Percentiles rank a stretch among this genome's conserved stretches.
Evolutionary conservation across 2,113 vertebrate species (phyloP).

Genomic region (Odontesthes bonariensis): DNA sequence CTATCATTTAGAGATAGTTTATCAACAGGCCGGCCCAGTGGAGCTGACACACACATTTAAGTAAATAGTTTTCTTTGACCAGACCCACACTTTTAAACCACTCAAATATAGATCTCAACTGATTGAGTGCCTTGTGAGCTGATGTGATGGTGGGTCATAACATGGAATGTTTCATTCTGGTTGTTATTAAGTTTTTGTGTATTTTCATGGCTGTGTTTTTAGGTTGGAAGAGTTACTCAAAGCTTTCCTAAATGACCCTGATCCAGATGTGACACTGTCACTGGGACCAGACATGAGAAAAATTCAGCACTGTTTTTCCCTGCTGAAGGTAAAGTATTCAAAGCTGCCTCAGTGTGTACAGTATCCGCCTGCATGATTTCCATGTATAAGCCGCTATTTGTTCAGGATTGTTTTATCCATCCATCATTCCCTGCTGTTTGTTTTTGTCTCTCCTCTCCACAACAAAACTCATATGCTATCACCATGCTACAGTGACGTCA

Average conservation of each 20-base stretch:
- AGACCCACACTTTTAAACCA: slow-evolving; percentile 64
- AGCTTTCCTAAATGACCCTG: slow-evolving; percentile 87
- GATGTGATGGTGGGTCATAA: slow-evolving; percentile 27
- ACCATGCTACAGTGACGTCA: background rate
- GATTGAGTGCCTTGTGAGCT: slow-evolving; percentile 34
- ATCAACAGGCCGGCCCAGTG: slow-evolving; percentile 63
- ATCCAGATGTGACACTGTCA: slow-evolving; percentile 86
- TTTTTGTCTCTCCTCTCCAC: background rate
- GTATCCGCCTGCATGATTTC: background rate
- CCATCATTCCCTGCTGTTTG: background rate
- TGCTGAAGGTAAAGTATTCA: slow-evolving; percentile 87
- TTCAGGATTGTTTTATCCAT: background rate
- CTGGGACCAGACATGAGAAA: slow-evolving; percentile 93
- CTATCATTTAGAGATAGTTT: slow-evolving; percentile 68
- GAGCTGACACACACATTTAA: slow-evolving; percentile 56
- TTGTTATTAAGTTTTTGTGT: slow-evolving; percentile 21
- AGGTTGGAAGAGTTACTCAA: slow-evolving; percentile 87
- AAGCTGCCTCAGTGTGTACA: background rate
- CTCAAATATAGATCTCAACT: slow-evolving; percentile 46
- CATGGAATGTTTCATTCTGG: background rate
- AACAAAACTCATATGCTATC: background rate
- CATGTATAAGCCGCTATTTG: background rate
- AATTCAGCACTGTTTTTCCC: slow-evolving; percentile 88
- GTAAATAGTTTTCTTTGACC: slow-evolving; percentile 79
- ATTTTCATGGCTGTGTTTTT: slow-evolving; percentile 68